Percentiles rank a stretch among this genome's conserved stretches.
These are phyloP conservation scores for Ascaphus truei DNA, from an alignment of 2,113 vertebrate species.

Conservation along the genomic window DNA sequence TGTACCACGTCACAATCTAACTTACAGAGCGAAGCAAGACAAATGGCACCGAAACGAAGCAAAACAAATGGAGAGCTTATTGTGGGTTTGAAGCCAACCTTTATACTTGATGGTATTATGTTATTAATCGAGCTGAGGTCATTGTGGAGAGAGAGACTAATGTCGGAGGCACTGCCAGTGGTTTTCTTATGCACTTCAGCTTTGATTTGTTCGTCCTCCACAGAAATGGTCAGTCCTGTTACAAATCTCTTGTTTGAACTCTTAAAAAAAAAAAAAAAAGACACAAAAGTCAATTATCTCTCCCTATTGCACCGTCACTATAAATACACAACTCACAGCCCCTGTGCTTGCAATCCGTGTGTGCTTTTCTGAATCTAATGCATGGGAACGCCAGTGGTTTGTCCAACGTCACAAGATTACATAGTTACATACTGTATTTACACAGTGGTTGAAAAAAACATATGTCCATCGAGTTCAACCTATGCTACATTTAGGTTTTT, in stretches of 20 bases:
- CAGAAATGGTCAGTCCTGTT: constrained; percentile 42
- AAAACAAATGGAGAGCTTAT: background rate
- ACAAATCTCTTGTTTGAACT: constrained; percentile 40
- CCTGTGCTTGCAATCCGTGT: too few relatives aligned
- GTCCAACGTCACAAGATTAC: too few relatives aligned
- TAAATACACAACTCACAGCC: too few relatives aligned
- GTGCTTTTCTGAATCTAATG: too few relatives aligned
- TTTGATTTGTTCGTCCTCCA: constrained; percentile 48
- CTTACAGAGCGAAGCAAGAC: background rate
- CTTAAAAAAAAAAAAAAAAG: constrained; percentile 43
- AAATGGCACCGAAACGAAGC: background rate
- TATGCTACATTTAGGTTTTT: too few relatives aligned
- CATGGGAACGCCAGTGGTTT: too few relatives aligned
- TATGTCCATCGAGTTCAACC: too few relatives aligned
- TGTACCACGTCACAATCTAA: constrained; percentile 24
- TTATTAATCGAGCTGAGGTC: constrained; percentile 51
- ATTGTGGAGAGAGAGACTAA: constrained; percentile 58
- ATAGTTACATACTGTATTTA: too few relatives aligned
- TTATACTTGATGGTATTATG: constrained; percentile 50
- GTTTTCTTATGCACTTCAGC: constrained; percentile 47
- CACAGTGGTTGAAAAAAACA: too few relatives aligned
- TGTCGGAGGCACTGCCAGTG: constrained; percentile 34
- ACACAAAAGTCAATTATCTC: too few relatives aligned
- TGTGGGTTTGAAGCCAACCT: constrained; percentile 51
- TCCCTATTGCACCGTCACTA: too few relatives aligned